Conservation (phyloP, 2,113 vertebrate genomes). For the Phyllostomus hastatus region DNA sequence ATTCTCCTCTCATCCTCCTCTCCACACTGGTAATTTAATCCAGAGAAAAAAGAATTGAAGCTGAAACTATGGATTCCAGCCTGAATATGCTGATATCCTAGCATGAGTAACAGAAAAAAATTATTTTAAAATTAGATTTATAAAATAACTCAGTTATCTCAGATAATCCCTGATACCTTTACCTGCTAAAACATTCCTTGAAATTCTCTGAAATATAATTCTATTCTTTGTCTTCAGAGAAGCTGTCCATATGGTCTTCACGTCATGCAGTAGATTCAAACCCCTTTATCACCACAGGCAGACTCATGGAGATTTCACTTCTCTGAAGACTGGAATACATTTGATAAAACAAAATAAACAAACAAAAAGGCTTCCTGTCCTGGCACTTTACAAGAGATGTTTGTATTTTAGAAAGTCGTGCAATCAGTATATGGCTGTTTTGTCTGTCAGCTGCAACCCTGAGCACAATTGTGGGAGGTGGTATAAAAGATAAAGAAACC, state of each 20-base stretch:
- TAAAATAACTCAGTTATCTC: neutral
- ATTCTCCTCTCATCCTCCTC: neutral
- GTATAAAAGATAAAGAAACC: constrained; percentile 59
- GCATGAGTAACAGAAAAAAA: neutral
- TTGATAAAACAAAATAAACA: constrained; percentile 22
- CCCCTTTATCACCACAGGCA: constrained; percentile 63
- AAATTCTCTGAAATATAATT: constrained; percentile 35
- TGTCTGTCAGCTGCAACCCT: constrained; percentile 11
- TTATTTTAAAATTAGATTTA: neutral
- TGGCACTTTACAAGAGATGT: constrained; percentile 6
- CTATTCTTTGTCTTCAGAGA: neutral
- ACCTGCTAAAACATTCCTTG: neutral
- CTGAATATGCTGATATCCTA: neutral
- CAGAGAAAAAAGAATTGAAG: neutral
- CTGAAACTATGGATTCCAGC: neutral
- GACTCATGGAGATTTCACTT: neutral
- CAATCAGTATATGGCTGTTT: constrained; percentile 59
- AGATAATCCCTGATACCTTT: neutral
- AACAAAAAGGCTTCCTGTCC: constrained; percentile 13
- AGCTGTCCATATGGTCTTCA: constrained; percentile 30
- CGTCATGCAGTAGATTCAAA: neutral
- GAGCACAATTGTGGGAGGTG: constrained; percentile 12
- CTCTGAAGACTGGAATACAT: constrained; percentile 18
- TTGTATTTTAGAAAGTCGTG: constrained; percentile 51
- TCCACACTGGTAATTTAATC: neutral